Conservation (phyloP, 1,140 invertebrate genomes). For the Lasioglossum albipes region DNA sequence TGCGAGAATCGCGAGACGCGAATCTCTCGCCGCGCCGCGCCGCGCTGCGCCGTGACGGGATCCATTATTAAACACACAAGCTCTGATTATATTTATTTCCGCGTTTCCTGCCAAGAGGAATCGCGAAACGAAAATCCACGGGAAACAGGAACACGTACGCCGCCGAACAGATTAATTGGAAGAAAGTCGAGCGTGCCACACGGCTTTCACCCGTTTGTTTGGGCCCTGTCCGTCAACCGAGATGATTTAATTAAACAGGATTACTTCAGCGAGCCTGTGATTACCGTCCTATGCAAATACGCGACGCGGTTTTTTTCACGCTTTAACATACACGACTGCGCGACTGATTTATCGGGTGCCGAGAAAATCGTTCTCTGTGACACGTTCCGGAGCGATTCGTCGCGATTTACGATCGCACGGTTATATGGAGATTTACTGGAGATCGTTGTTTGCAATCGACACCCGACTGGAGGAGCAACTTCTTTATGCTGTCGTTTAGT, state of each 20-base stretch:
- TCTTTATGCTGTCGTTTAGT: too few relatives aligned
- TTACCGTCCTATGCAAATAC: neutral
- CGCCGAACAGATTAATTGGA: conserved; percentile 25
- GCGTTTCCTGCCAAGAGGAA: conserved; percentile 8
- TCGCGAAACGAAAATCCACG: neutral
- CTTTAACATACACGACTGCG: neutral
- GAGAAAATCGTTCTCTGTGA: neutral
- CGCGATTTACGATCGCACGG: too few relatives aligned
- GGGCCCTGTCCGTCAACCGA: conserved; percentile 19
- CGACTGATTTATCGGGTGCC: neutral
- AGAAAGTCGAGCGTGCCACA: conserved; percentile 24
- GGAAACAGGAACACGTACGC: conserved; percentile 18
- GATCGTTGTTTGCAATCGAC: too few relatives aligned
- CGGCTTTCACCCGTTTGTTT: conserved; percentile 11
- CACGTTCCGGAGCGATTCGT: neutral
- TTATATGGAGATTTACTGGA: too few relatives aligned
- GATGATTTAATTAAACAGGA: conserved; percentile 32
- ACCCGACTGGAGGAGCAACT: too few relatives aligned
- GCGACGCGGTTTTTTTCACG: neutral
- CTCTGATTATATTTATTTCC: conserved; percentile 36
- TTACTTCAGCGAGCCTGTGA: conserved; percentile 13
- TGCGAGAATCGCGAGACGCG: conserved; percentile 7
- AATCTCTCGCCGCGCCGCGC: too few relatives aligned
- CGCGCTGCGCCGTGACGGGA: neutral
- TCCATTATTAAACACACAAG: conserved; percentile 46